Percentiles rank a stretch among this genome's conserved stretches.
Conservation (phyloP, 2,888 invertebrate species). For the Pecten maximus region DNA sequence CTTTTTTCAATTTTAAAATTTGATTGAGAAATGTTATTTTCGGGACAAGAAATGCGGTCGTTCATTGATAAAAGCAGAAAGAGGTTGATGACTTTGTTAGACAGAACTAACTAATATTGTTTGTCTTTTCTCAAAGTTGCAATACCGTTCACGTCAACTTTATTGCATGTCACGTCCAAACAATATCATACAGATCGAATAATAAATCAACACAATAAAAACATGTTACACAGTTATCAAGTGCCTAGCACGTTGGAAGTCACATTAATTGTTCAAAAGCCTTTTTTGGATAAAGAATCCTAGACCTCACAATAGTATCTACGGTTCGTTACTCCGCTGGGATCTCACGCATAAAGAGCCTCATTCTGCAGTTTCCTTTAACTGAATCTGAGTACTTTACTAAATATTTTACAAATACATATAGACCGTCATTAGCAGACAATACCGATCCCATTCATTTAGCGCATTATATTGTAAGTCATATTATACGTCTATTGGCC, state of each 20-base stretch:
- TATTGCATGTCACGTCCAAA: background rate
- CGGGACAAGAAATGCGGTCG: background rate
- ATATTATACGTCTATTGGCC: background rate
- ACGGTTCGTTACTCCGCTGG: background rate
- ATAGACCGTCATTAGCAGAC: background rate
- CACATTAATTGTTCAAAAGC: background rate
- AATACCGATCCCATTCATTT: background rate
- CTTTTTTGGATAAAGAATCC: background rate
- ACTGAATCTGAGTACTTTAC: background rate
- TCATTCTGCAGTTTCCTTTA: background rate
- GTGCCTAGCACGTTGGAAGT: background rate
- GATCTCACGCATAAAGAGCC: background rate
- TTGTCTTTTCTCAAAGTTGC: background rate
- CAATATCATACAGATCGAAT: background rate
- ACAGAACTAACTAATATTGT: background rate
- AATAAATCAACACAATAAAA: background rate
- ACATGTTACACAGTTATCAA: background rate
- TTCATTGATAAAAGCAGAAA: constrained; percentile 20
- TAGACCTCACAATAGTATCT: background rate
- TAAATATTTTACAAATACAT: background rate
- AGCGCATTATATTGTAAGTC: background rate
- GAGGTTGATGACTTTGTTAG: background rate
- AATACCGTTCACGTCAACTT: background rate
- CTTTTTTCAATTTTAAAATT: background rate
- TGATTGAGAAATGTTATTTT: background rate